Base-by-base conservation (phyloP, 2,888 invertebrate species). In the Melieria crassipennis region DNA sequence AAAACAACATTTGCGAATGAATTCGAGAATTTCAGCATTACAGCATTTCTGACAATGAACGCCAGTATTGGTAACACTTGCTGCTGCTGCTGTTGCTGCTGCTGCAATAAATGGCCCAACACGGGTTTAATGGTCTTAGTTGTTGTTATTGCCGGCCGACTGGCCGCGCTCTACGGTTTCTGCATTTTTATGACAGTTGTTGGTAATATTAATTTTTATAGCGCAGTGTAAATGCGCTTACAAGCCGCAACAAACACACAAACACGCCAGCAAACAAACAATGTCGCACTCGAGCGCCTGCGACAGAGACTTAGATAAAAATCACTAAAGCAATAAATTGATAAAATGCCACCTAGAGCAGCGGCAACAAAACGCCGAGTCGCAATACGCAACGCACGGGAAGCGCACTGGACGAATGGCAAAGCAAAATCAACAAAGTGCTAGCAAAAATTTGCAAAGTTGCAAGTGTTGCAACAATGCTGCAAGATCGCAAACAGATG, bases 271-370 rank as follows among this genome's bases (percentile, higher is more conserved):
- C 30, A 30, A 30, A 30, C 30, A 30, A 30, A 30, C 30, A 30
- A 30, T 30, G 30, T 30, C 30, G 30, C 30, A 30, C 30, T 3
- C 30, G 30, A 30, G 30, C 30, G 30, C 30, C 30, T 30, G 30
- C 30, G 30, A 30, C 30, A 30, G 30, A 30, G 74, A 79, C 78
- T 80, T 78, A 82, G 83, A 83, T 83, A 81, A 82, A 82, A 81
- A 83, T 83, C 83, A 83, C 81, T 80, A 83, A 82, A 80, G 83
- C 83, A 83, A 83, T 83, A 83, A 82, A 83, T 83, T 82, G 82
- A 83, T 83, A 83, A 83, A 82, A 11, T 80, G 76, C 79, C 79
- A 80, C 78, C 77, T 75, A 75, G 73, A 70, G 71, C 43, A 55
- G 52, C 52, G 13, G n/a, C 4, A 10, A 68, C 16, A 1, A 16